Evolutionary conservation across 2,797 vertebrate species (phyloP), one percentile per base, ranked within the genome.

Genomic region (Alauda arvensis): DNA sequence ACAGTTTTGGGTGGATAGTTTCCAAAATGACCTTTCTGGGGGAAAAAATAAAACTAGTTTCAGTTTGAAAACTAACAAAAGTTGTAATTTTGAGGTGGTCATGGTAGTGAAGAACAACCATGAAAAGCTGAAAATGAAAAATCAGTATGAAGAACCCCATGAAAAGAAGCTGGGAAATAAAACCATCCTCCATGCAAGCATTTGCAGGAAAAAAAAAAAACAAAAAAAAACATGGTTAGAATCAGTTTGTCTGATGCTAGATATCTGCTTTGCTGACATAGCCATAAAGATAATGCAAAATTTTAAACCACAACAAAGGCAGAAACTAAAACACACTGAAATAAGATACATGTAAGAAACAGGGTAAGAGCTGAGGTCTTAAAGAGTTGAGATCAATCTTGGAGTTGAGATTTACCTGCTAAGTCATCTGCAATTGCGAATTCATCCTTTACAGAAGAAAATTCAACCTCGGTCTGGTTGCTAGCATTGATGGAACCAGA

Each of bases 401-500:
- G 14, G 34, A 72, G 19, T 51, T 63, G n/a, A 83, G 42, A 80
- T 78, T 96, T 96, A 98, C 98, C 98, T 97, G 97, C 88, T 94
- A 97, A 95, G 91, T 98, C 97, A 88, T 97, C 97, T 77, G 96
- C 94, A 62, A 97, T 96, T 68, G 86, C 91, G 77, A 97, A 97
- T 92, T 98, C 97, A 93, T 98, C 97, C 93, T 98, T 98, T 96
- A 97, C 96, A 70, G 97, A 96, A 77, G 98, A 97, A 63, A 98
- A 98, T 65, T 98, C 98, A 75, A 98, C 97, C 81, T 98, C 98
- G 4, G 97, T 96, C 93, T 97, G 98, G 92, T 97, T 98, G 88
- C 96, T 95, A 68, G 97, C 98, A 77, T 98, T 98, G 89, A 98
- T 95, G 72, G 98, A 98, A 92, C 98, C 98, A 67, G 98, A 98